Percentiles rank a stretch among this genome's conserved stretches.
Conservation (phyloP, 2,113 vertebrate genomes). For the Gymnocephalus cernua region DNA sequence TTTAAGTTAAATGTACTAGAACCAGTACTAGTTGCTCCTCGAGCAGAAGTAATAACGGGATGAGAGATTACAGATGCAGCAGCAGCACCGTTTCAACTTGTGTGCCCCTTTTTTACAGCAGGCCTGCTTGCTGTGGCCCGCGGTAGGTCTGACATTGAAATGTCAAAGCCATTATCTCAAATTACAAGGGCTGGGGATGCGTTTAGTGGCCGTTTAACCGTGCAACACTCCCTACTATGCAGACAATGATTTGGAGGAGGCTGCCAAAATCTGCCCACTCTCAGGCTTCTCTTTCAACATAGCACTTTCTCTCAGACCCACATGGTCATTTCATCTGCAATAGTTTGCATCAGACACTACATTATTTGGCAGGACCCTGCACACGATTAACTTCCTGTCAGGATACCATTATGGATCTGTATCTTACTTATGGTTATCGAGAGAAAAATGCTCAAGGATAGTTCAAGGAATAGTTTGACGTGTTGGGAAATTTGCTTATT, state of each 20-base stretch:
- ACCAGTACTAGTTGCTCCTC: slow-evolving; percentile 11
- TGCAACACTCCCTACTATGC: slow-evolving; percentile 45
- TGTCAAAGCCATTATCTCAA: slow-evolving; percentile 75
- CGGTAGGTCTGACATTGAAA: slow-evolving; percentile 68
- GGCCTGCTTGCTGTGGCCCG: slow-evolving; percentile 32
- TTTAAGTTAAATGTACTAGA: slow-evolving; percentile 47
- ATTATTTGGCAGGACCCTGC: not conserved
- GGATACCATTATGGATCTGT: not conserved
- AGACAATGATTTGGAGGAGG: slow-evolving; percentile 42
- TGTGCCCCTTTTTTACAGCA: slow-evolving; percentile 34
- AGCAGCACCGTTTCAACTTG: slow-evolving; percentile 21
- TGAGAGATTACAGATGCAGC: slow-evolving; percentile 50
- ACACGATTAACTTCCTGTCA: not conserved
- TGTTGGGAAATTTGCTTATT: not conserved
- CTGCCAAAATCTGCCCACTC: slow-evolving; percentile 37
- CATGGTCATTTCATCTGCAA: slow-evolving; percentile 7
- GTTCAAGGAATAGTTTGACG: not conserved
- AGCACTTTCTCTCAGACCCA: slow-evolving; percentile 4
- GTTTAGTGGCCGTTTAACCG: slow-evolving; percentile 58
- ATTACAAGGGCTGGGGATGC: slow-evolving; percentile 63
- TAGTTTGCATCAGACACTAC: slow-evolving; percentile 19
- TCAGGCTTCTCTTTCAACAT: slow-evolving; percentile 22
- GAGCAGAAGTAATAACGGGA: slow-evolving; percentile 37
- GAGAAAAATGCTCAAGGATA: not conserved
- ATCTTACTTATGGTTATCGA: not conserved